Evolutionary conservation across 2,888 invertebrate genomes (phyloP), one percentile per base, ranked within the genome.

Genomic region (Phyllotreta striolata): DNA sequence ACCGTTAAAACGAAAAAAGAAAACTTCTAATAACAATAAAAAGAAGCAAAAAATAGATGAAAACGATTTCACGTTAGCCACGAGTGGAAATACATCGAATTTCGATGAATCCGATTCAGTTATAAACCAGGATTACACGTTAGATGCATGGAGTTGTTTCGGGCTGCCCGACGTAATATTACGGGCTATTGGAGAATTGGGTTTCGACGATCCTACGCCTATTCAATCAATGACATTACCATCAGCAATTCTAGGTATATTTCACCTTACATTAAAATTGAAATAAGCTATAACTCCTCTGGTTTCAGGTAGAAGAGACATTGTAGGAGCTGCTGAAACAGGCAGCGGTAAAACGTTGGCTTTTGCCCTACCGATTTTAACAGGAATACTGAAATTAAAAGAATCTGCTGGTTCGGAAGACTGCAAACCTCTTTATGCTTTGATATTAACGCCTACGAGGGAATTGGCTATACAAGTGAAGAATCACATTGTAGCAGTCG

Each of bases 311-410:
- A 86, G 89, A 52, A 87, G 92, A 81, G 98, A 99, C 81, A 93
- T 99, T 71, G 82, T 99, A 0, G 99, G 98, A n/a, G 98, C 98
- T 60, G 98, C 98, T 1, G 97, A 98, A 84, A 99, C 99, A 0
- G 99, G 99, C 0, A 98, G 97, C 81, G 99, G 99, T 0, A 99
- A 99, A 85, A 99, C 99, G 0, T 83, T 99, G 56, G 98, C 98
- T 0, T 99, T 98, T 84, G 97, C 95, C 0, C 91, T 99, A 63
- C 99, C 99, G 7, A 90, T 99, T 44, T 82, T 99, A 62, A 84
- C 89, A 58, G 93, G 94, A 10, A 96, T 98, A 68, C 82, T 97
- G 72, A 87, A 89, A 74, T 77, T 74, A 14, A 78, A 78, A 67
- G 76, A 77, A 69, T 24, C 59, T n/a, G 56, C 62, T n/a, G 60